Evolutionary conservation across 1,140 invertebrate species (phyloP).

Genomic region (Dinothrombium tinctorium): DNA sequence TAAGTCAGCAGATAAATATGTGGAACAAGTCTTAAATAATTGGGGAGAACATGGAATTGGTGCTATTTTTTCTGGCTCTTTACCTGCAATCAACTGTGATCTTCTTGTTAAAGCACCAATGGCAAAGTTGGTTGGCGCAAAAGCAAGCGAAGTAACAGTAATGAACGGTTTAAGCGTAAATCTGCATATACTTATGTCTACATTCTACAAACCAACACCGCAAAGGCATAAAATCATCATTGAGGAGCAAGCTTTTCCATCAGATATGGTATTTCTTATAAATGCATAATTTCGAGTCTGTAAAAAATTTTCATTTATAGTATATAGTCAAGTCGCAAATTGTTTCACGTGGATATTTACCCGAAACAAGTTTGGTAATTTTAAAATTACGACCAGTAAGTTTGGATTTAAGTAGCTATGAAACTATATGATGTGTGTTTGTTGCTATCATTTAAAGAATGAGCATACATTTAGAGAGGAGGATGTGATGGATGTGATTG

Average conservation of each 20-base stretch:
- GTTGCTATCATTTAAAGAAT: conserved; percentile 18
- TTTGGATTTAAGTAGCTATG: neutral
- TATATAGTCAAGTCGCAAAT: conserved; percentile 34
- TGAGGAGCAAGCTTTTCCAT: conserved; percentile 33
- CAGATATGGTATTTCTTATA: conserved; percentile 34
- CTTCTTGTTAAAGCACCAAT: conserved; percentile 21
- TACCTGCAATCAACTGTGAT: conserved; percentile 28
- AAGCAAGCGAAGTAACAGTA: conserved; percentile 24
- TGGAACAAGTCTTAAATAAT: conserved; percentile 23
- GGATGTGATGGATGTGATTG: conserved; percentile 29
- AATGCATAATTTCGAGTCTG: neutral
- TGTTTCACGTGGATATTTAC: conserved; percentile 26
- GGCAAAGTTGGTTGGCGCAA: conserved; percentile 25
- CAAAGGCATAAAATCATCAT: conserved; percentile 31
- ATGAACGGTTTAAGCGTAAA: conserved; percentile 34
- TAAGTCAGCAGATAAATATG: conserved; percentile 19
- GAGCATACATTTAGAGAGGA: conserved; percentile 26
- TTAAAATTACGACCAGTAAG: conserved; percentile 27
- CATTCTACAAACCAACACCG: conserved; percentile 31
- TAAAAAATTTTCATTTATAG: conserved; percentile 19
- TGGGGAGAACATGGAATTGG: conserved; percentile 27
- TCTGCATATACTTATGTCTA: conserved; percentile 24
- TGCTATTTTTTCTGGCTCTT: conserved; percentile 23
- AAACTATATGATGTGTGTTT: no score
- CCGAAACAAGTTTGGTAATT: conserved; percentile 24